A percentile compares a stretch with the other conserved stretches of the same genome.
Evolutionary conservation across 2,888 invertebrate genomes (phyloP).

Genomic region (Ypsolopha sequella): DNA sequence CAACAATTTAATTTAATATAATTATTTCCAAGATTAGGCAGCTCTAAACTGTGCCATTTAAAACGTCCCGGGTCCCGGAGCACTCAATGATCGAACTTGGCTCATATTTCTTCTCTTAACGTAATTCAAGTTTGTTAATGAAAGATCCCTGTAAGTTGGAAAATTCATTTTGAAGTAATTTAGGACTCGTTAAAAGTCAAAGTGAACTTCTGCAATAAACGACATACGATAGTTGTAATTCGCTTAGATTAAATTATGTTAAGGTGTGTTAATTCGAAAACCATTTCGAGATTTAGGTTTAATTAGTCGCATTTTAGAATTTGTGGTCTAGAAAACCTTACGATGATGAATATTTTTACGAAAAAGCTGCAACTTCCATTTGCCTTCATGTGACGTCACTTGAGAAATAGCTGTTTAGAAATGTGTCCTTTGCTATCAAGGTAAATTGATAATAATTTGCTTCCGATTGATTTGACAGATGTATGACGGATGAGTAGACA

Average conservation of each 20-base stretch:
- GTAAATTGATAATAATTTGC: too few species aligned
- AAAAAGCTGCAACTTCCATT: conserved; percentile 1
- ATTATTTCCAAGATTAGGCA: background rate
- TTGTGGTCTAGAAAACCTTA: too few species aligned
- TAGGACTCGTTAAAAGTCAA: conserved; percentile 14
- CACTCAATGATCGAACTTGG: conserved; percentile 48
- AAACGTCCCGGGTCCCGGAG: conserved; percentile 27
- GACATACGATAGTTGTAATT: conserved; percentile 6
- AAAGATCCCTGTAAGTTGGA: conserved; percentile 44
- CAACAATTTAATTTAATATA: background rate
- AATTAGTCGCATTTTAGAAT: too few species aligned
- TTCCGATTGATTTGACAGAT: too few species aligned
- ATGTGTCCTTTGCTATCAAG: too few species aligned
- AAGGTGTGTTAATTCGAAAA: too few species aligned
- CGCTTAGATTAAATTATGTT: too few species aligned
- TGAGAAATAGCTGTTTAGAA: too few species aligned
- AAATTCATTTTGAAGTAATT: conserved; percentile 42
- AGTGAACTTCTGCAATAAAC: conserved; percentile 9
- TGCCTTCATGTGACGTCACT: background rate
- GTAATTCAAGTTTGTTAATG: conserved; percentile 51
- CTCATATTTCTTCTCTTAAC: conserved; percentile 51
- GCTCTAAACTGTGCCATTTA: conserved; percentile 13
- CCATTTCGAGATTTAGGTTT: too few species aligned
- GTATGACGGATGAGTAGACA: too few species aligned
- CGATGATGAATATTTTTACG: too few species aligned